Evolutionary conservation across 2,888 invertebrate species (phyloP), one percentile per base, ranked within the genome.

Genomic region (Ethmia dodecea): DNA sequence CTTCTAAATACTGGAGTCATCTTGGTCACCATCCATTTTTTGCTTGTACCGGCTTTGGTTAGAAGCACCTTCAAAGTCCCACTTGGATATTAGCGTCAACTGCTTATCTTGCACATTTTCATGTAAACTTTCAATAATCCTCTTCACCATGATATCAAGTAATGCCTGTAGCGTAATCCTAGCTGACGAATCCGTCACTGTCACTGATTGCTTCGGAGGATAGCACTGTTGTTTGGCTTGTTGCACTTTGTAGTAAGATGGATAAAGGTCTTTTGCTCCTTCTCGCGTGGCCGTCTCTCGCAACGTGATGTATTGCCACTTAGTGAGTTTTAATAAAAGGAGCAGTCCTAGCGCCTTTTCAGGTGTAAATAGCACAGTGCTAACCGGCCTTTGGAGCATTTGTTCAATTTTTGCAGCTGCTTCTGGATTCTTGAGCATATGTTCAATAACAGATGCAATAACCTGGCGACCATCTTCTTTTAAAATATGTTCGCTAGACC

Each of bases 101-200:
- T 38, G 11, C 24, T 36, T 36, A 28, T 31, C 14, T 42, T 36
- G 33, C 11, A 20, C 20, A 20, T 20, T 20, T 8, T 20, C 20
- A 20, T 6, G 3, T 9, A 20, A 20, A 20, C 20, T 8, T 20
- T 32, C 13, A n/a, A 38, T n/a, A n/a, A n/a, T n/a, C n/a, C n/a
- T n/a, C n/a, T n/a, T n/a, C 31, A 36, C 33, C 8, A 33, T 38
- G 12, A 33, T 36, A 13, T 42, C 38, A 3, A 42, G 42, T 37
- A 40, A 32, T 18, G 27, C 40, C 37, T 37, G 37, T 18, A 37
- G 36, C 6, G 33, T 28, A 38, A 38, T 38, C 9, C 16, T 38
- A 13, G 40, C 43, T 12, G 40, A 38, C 31, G 38, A 43, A 40
- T 45, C 36, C 9, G 40, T 40, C 9, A 43, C 28, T 15, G 33